Conservation (phyloP, 2,113 vertebrate genomes). For the Apteryx owenii region DNA sequence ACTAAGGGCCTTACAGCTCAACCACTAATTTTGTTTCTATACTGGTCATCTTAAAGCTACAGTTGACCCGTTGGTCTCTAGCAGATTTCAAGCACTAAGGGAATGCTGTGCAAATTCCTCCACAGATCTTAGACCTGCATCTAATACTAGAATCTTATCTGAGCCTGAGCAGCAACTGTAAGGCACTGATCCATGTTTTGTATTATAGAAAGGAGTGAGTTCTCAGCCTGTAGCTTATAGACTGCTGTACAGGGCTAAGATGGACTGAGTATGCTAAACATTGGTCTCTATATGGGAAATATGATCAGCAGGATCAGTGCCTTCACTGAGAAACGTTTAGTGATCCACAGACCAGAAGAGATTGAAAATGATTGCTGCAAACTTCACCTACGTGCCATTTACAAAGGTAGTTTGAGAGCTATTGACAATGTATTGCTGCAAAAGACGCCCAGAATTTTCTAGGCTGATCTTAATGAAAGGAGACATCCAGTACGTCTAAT, state of each 20-base stretch:
- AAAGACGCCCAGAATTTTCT: not conserved
- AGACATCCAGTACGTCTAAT: not conserved
- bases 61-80: not conserved
- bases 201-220: not conserved
- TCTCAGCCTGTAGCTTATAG: not conserved
- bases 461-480: not conserved
- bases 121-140: not conserved
- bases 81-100: not conserved
- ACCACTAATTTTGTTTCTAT: not conserved
- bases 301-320: rapidly evolving
- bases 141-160: not conserved
- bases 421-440: not conserved
- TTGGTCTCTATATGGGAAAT: not conserved
- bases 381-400: not conserved
- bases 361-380: not conserved
- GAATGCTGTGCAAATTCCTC: not conserved
- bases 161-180: not conserved
- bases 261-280: not conserved
- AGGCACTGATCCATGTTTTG: rapidly evolving
- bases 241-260: not conserved
- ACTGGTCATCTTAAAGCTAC: not conserved
- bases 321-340: not conserved
- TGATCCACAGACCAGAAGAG: not conserved
- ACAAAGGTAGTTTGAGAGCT: not conserved
- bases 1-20: not conserved